phyloP scores from a whole-genome alignment of 1,140 invertebrate species.

The Metopolophium dirhodum region DNA sequence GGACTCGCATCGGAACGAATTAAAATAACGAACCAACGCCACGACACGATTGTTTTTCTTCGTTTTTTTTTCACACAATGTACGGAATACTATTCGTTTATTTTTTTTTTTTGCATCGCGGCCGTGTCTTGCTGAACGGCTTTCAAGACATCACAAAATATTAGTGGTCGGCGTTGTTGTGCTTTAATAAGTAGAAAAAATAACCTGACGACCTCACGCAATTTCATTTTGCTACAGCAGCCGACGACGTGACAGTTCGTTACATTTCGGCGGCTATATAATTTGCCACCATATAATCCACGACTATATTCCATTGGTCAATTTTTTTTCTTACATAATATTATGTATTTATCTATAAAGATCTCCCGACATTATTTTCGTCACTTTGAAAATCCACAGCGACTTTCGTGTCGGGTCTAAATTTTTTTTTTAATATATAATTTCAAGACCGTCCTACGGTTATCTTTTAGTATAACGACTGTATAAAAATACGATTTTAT shows the following conservation, averaged over 20 bases:
- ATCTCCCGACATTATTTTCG: background rate
- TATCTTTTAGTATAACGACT: background rate
- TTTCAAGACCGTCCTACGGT: background rate
- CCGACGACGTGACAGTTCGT: background rate
- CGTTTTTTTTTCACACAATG: background rate
- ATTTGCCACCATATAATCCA: background rate
- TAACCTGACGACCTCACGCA: background rate
- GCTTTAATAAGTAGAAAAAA: background rate
- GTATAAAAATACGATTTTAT: conserved; percentile 12
- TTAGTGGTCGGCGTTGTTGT: background rate
- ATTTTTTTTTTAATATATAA: background rate
- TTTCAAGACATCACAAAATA: conserved; percentile 5
- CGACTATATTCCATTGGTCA: background rate
- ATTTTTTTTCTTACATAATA: background rate
- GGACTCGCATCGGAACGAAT: background rate
- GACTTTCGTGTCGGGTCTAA: background rate
- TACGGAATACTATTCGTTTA: background rate
- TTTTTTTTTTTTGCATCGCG: background rate
- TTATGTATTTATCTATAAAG: background rate
- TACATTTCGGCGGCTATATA: background rate
- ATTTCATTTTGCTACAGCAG: background rate
- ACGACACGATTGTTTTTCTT: background rate
- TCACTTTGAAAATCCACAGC: background rate
- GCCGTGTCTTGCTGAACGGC: background rate
- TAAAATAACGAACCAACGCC: background rate